Evolutionary conservation across 2,797 vertebrate species (phyloP).

Genomic region (Macropodus opercularis): DNA sequence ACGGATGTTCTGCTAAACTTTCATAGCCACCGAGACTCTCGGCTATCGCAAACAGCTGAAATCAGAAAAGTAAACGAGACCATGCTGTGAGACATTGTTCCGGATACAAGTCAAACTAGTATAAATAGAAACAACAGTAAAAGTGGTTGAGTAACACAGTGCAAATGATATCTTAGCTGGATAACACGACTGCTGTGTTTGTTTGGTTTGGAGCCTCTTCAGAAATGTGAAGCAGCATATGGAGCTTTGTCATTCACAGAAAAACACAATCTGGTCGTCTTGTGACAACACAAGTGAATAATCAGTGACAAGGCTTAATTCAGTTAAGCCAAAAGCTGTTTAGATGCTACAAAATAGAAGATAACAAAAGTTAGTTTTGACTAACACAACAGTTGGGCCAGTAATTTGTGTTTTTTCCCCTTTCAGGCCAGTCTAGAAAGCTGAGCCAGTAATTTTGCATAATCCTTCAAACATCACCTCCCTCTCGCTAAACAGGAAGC

Average conservation of each 20-base stretch:
- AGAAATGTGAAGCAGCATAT: not conserved
- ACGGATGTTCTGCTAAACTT: slow-evolving; percentile 96
- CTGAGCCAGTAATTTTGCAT: not conserved
- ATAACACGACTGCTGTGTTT: not conserved
- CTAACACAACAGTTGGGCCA: not conserved
- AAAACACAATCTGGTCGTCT: not conserved
- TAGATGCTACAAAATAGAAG: too few species aligned
- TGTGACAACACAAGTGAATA: not conserved
- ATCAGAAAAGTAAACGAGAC: slow-evolving; percentile 6
- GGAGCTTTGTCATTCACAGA: not conserved
- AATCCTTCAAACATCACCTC: not conserved
- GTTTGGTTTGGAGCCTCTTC: slow-evolving; percentile 2
- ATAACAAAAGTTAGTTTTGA: too few species aligned
- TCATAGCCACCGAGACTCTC: slow-evolving; percentile 95
- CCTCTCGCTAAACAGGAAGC: not conserved
- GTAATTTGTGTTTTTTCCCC: not conserved
- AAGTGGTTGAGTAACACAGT: not conserved
- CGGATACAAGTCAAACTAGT: not conserved
- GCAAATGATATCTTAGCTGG: not conserved
- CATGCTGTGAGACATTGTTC: not conserved
- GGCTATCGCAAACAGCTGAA: slow-evolving; percentile 87
- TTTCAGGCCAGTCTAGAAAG: not conserved
- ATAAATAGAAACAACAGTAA: not conserved
- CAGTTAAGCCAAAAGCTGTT: not conserved
- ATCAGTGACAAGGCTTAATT: not conserved